Evolutionary conservation across 2,797 vertebrate genomes (phyloP), one percentile per base, ranked within the genome.

Genomic region (Xiphorhynchus erythropygius): DNA sequence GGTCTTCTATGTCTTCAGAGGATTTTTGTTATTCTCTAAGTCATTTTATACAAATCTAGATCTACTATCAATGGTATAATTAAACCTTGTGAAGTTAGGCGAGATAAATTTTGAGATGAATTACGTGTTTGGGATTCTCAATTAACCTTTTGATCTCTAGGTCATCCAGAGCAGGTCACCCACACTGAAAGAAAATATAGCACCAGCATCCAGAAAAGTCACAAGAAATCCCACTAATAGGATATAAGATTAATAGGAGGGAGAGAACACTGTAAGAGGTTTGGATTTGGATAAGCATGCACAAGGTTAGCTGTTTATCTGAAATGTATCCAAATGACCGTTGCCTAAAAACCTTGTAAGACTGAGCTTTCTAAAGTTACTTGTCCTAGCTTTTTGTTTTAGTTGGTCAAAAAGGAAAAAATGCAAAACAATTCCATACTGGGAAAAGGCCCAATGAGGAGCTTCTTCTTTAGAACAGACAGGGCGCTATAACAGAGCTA

Each of bases 131-230:
- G 64, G 76, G 96, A 87, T 79, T 86, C 62, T 90, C 86, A 81
- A 25, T 93, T 91, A 88, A 94, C 74, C 41, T 94, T 87, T 90
- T 69, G n/a, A 89, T 82, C 73, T 53, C 23, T 27, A 47, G 56
- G 83, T 94, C 28, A 6, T 80, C 30, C 49, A 49, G 49, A 73
- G 7, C 32, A 84, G 42, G 56, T 73, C 78, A 84, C 5, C 1
- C 9, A 37, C 35, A 47, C 27, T 6, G 16, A 53, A 65, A 22
- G 2, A 82, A 94, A 86, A 74, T 18, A 53, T 10, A 56, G 4
- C 33, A 52, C n/a, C 2, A 5, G 18, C 35, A 30, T 60, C 78
- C 63, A 33, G 4, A 41, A 24, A 73, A 74, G 24, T 65, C 75
- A 71, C 47, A 32, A 44, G 52, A 76, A 64, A 71, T 90, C 57